phyloP scores from a whole-genome alignment of 2,113 vertebrate genomes.

The Trinectes maculatus region DNA sequence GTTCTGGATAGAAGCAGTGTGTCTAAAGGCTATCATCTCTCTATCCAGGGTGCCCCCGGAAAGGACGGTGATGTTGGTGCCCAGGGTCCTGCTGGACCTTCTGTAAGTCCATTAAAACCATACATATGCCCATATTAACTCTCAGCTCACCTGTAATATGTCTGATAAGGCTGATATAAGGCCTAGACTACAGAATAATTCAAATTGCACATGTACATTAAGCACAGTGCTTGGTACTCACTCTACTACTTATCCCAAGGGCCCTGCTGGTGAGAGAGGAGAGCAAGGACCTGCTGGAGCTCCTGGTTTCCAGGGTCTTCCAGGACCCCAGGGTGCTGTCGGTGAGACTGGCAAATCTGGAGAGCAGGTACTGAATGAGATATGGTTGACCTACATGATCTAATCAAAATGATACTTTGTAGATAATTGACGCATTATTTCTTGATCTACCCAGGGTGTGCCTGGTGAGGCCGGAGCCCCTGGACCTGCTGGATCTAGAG shows the following conservation, averaged over 20 bases:
- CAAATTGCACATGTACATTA: not conserved
- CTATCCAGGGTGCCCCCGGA: constrained; percentile 88
- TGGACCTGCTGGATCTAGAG: constrained; percentile 89
- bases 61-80: constrained; percentile 96
- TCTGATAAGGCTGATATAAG: not conserved
- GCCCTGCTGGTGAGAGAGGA: constrained; percentile 95
- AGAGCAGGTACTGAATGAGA: constrained; percentile 87
- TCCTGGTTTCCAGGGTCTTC: constrained; percentile 95
- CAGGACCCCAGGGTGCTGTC: constrained; percentile 92
- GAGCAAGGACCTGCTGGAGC: constrained; percentile 90
- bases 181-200: not conserved
- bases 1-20: not conserved
- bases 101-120: constrained; percentile 83
- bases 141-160: not conserved
- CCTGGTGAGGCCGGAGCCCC: constrained; percentile 90
- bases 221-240: not conserved
- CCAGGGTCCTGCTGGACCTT: constrained; percentile 89
- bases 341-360: constrained; percentile 93
- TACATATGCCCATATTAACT: not conserved
- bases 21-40: constrained; percentile 40
- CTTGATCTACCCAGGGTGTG: constrained; percentile 77
- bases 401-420: not conserved
- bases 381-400: not conserved
- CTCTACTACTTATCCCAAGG: constrained; percentile 76
- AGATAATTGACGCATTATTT: not conserved